Base-by-base conservation (phyloP, 2,888 invertebrate genomes). In the Petrolisthes cinctipes region DNA sequence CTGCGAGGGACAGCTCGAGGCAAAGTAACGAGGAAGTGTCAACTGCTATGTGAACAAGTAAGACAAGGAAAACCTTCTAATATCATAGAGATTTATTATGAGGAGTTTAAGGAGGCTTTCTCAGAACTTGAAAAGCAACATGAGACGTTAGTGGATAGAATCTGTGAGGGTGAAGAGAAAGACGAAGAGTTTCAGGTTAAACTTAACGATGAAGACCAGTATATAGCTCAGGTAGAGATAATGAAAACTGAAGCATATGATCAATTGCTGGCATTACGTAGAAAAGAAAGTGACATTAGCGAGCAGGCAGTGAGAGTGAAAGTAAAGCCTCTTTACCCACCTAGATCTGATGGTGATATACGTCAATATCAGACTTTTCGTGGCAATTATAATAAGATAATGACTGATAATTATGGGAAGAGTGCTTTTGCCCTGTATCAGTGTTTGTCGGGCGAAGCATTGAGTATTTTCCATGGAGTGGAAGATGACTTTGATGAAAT, bases 401-500 rank as follows among this genome's bases (percentile, higher is more conserved):
- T 76, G 76, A 76, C 76, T 76, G 76, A 20, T 11, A 76, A 76
- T 37, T 37, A 76, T 37, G 37, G 76, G 37, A 37, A 76, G 17
- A 76, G 37, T 76, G 76, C 51, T 4, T 14, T 76, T 76, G 76
- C 76, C 9, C 14, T 76, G 14, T 23, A 37, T 7, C 76, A 23
- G 11, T 76, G 76, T 11, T 76, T 76, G 14, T 76, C 76, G 14
- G 76, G 51, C 17, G 37, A 76, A 9, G 76, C 76, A 20, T 23
- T 76, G 9, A 37, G 76, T 76, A 4, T 76, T 76, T 5, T 76
- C 14, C 79, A 79, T 79, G 79, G 54, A 0, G 79, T 79, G n/a
- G 54, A 54, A 20, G 79, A 79, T 9, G 54, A 79, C 56, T 76
- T 76, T 76, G 79, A 79, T 11, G 56, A 79, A 17, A 79, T 79